Base-by-base conservation (phyloP, 2,113 vertebrate genomes). In the Nerophis ophidion region DNA sequence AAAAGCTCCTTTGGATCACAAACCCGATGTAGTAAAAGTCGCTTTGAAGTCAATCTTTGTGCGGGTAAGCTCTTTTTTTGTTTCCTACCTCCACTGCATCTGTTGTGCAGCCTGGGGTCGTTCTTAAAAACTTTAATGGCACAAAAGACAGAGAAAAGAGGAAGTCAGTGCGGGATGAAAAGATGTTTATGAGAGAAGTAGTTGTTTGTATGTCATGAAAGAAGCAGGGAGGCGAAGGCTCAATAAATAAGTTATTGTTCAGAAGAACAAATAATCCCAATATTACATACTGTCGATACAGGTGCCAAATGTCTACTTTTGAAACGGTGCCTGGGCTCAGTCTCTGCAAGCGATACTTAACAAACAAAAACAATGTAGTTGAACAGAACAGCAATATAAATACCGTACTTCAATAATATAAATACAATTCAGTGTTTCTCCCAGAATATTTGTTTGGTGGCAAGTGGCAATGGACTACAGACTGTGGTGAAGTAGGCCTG, bases 91-190 rank as follows among this genome's bases (percentile, higher is more conserved):
- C 66, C 0, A 52, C 67, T 69, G 72, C 82, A 82, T 76, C 79
- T 86, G 86, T 70, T 66, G 50, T 49, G 42, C 42, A 74, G 81
- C 84, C 82, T 60, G 35, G 52, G 79, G 84, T 75, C 71, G 74
- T 78, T 79, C 76, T 80, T 79, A 62, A 82, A 80, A 83, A 75
- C 67, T 26, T 75, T 82, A 80, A 82, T 81, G 80, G 76, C 47
- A 72, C 65, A 73, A 81, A 77, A 70, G 67, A 67, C 26, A 26
- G 66, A 46, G 45, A 58, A 54, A 40, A 64, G 65, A 72, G 64
- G 56, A 47, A 54, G 63, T 54, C n/a, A 14, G 55, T 61, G 49
- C 44, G 60, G 45, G 65, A 68, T 70, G 61, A 73, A 76, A 76
- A 72, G 57, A 65, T 0, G 62, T 47, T 57, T 60, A 36, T 45